phyloP scores from a whole-genome alignment of 2,113 vertebrate genomes.

The Mionectes macconnelli region DNA sequence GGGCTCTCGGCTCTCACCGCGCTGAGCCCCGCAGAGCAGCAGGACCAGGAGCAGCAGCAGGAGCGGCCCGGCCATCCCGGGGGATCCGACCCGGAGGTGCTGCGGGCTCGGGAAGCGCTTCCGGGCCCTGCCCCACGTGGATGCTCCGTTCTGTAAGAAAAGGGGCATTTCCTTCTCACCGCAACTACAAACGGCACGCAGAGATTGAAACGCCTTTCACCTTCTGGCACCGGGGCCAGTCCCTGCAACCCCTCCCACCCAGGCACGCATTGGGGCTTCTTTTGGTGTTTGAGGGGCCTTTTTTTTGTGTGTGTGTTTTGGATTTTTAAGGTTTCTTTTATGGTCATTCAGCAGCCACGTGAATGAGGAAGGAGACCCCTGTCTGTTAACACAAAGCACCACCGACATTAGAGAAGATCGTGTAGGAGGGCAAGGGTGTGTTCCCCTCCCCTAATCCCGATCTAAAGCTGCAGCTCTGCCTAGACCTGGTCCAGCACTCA shows the following conservation, averaged over 20 bases:
- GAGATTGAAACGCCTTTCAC: background rate
- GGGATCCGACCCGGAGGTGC: background rate
- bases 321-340: background rate
- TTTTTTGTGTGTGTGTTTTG: rapidly evolving
- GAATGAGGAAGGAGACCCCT: too few species aligned
- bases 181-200: background rate
- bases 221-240: background rate
- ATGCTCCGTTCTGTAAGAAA: rapidly evolving
- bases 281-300: rapidly evolving
- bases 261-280: too few species aligned
- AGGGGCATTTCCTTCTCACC: too few species aligned
- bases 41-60: rapidly evolving
- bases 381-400: rapidly evolving
- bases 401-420: rapidly evolving
- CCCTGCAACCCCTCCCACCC: background rate
- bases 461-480: rapidly evolving
- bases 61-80: rapidly evolving
- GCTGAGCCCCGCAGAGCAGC: background rate
- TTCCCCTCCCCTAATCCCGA: rapidly evolving
- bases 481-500: rapidly evolving
- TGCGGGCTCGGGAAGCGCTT: background rate
- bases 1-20: background rate
- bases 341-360: rapidly evolving
- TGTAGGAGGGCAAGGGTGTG: rapidly evolving
- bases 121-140: background rate